Evolutionary conservation across 2,113 vertebrate species (phyloP), one percentile per base, ranked within the genome.

Genomic region (Heterotis niloticus): DNA sequence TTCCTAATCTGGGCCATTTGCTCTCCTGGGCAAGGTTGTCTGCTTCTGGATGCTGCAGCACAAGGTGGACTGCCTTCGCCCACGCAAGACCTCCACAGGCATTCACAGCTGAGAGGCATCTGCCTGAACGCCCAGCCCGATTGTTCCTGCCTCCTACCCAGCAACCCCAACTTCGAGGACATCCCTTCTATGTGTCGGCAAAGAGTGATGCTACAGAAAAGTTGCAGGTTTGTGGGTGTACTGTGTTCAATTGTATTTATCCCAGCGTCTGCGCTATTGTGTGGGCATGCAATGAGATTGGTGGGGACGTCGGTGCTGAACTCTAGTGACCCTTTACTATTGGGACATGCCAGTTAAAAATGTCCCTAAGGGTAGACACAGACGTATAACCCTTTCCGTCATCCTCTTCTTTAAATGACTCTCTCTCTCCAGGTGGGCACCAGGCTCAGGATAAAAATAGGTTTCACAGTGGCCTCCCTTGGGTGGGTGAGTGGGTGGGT

Each of bases 401-500:
- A 2, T 62, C 59, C 59, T 20, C 20, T 10, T 2, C 14, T 62
- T 62, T 62, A 20, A 20, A 20, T 4, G 14, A 14, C 2, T 62
- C 66, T 13, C 67, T 13, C 67, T 29, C 26, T 18, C 28, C 17
- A 24, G 26, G 12, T 28, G 12, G 5, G 24, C 65, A 67, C 12
- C 65, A 67, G 65, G 5, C 34, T 44, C 34, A 44, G 34, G 34
- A 44, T 44, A 44, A 44, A 44, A 44, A 44, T 44, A 44, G 34
- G 34, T 7, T 44, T 44, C 34, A 14, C 12, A 62, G 14, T 17
- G 60, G 60, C 12, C 12, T 62, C n/a, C 60, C 60, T 20, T 14
- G 60, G 60, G 80, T 78, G 85, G 74, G 34, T 79, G 62, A 59
- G 20, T 64, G 3, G 7, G 44, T 23, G 23, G 7, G 44, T 23